Base-by-base conservation (phyloP, 2,888 invertebrate genomes). In the Idaea straminata region DNA sequence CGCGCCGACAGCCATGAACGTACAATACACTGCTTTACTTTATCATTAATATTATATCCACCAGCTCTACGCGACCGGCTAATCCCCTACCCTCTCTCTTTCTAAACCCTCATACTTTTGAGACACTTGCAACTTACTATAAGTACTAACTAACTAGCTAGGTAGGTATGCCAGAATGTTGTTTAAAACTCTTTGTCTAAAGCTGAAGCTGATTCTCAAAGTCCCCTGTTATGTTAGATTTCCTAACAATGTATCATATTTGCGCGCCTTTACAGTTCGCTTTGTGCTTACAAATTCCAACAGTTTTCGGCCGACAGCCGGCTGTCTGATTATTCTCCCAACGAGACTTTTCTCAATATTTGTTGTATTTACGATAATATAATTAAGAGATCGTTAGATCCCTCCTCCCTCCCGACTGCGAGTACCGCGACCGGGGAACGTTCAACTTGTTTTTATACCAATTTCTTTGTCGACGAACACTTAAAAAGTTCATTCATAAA, bases 261-360 rank as follows among this genome's bases (percentile, higher is more conserved):
- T 34, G 13, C 13, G 47, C 47, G 47, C 47, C 10, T 47, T 7
- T 57, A 63, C 64, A 66, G 66, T 67, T 25, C n/a, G 69, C 67
- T 69, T 67, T 66, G 63, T 63, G 61, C 66, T 64, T 59, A 35
- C 63, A 38, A 66, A 63, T 59, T n/a, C 47, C 47, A 10, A 47
- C 47, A 47, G 13, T 47, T 47, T 47, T 47, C 10, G 47, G 47
- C 47, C 13, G 13, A 47, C 10, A 13, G 10, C 47, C 10, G 47
- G 47, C 13, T 47, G 38, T 38, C 5, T 38, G 7, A 25, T 25
- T 47, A 47, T 47, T 47, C 47, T 47, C 13, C 5, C 25, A 25
- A 25, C 25, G 25, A 25, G 25, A 25, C 25, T 25, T 25, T 25
- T 25, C 25, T 25, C 25, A 25, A 25, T 25, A 25, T 25, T 25